Base-by-base conservation (phyloP, 2,113 vertebrate genomes). In the Triplophysa rosa region DNA sequence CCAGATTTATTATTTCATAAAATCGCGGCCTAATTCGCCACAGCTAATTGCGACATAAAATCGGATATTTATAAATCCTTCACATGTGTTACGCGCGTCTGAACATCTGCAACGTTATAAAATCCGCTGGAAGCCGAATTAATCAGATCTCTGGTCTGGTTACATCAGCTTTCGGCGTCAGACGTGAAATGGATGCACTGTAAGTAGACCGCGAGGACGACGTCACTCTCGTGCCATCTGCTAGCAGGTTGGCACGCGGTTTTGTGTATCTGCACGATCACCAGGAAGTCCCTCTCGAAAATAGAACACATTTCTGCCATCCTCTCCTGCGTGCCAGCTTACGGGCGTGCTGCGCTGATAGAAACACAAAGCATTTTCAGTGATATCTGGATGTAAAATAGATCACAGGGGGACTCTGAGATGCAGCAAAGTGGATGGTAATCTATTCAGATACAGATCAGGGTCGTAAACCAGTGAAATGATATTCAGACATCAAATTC, bases 201-300 rank as follows among this genome's bases (percentile, higher is more conserved):
- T 67, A 80, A 71, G 71, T 80, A 73, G 69, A 81, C 79, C 78
- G 80, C 61, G 67, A 78, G 68, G 65, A 58, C 74, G 49, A 40
- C 69, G 77, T 84, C 83, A 81, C 74, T 54, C 70, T 65, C 33
- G 24, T 62, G 59, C 79, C 83, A 84, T 84, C 83, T 81, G 83
- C 76, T 84, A 65, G 79, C 59, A 79, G 76, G 83, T 81, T 84
- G 76, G 75, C 83, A 79, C 83, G 26, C 23, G n/a, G 75, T 58
- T 65, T 40, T 67, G 59, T 61, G 76, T 69, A 75, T 79, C 79
- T 61, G 79, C 58, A 62, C 54, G 24, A 84, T 75, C 79, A 81
- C 79, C 76, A 79, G 83, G 83, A 84, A 78, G 83, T 79, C 83
- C 83, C 76, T 75, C 37, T 69, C 80, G 70, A 66, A 84, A 81